Evolutionary conservation across 2,888 invertebrate species (phyloP).

Genomic region (Drosophila emarginata): DNA sequence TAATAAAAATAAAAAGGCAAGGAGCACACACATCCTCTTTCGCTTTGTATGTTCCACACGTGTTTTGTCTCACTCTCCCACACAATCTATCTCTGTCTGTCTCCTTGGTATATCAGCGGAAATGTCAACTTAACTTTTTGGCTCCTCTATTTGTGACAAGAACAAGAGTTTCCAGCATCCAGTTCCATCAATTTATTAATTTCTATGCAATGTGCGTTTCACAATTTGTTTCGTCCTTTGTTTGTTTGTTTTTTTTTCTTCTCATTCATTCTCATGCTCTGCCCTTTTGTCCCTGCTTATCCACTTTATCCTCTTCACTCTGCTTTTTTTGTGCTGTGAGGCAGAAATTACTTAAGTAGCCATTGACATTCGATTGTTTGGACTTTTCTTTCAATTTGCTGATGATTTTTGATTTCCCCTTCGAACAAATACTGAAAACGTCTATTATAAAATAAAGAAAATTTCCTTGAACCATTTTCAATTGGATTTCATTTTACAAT

Average conservation of each 20-base stretch:
- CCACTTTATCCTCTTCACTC: constrained; percentile 18
- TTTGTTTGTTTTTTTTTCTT: constrained; percentile 17
- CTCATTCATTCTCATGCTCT: constrained; percentile 8
- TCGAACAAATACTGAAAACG: neutral
- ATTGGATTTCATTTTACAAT: neutral
- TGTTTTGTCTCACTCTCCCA: constrained; percentile 27
- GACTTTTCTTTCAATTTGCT: constrained; percentile 67
- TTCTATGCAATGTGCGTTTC: constrained; percentile 73
- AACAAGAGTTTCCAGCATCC: constrained; percentile 15
- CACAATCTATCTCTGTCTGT: constrained; percentile 17
- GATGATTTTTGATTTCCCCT: constrained; percentile 55
- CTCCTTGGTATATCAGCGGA: constrained; percentile 46
- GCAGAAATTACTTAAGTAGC: constrained; percentile 56
- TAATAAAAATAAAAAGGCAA: constrained; percentile 66
- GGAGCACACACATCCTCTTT: constrained; percentile 29
- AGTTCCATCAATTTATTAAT: constrained; percentile 63
- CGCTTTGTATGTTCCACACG: constrained; percentile 21
- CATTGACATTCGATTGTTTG: constrained; percentile 61
- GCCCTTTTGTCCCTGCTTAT: neutral
- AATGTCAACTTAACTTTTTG: constrained; percentile 73
- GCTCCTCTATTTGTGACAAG: constrained; percentile 47
- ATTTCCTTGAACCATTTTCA: neutral
- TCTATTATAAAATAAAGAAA: neutral
- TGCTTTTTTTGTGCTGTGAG: constrained; percentile 11
- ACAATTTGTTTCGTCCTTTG: constrained; percentile 62